Conservation (phyloP, 2,888 invertebrate genomes). For the Pristionchus mayeri region DNA sequence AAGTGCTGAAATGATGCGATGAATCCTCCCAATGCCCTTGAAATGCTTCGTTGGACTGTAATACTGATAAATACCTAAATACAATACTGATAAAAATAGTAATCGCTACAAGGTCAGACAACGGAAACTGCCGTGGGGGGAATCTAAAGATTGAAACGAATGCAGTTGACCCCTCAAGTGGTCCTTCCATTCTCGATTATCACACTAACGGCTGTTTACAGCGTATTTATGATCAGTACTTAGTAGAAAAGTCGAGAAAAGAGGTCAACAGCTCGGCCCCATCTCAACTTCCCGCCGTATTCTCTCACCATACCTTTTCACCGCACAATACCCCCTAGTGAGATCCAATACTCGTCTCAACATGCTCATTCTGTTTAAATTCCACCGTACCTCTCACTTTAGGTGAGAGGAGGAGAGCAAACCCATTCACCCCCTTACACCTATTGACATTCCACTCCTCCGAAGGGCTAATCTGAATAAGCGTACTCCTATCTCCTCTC, state of each 20-base stretch:
- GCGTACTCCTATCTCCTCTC: background rate
- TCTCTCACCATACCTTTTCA: slow-evolving; percentile 4
- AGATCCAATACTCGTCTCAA: background rate
- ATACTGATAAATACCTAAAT: no score
- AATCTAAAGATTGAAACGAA: background rate
- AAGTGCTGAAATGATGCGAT: no score
- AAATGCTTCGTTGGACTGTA: no score
- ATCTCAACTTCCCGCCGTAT: background rate
- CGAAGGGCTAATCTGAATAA: background rate
- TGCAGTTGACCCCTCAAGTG: background rate
- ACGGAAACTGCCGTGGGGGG: background rate
- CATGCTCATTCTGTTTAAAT: slow-evolving; percentile 28
- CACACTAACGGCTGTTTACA: slow-evolving; percentile 6
- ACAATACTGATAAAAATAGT: no score
- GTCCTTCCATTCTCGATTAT: background rate
- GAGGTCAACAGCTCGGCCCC: slow-evolving; percentile 11
- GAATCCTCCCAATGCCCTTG: no score
- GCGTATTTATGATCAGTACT: background rate
- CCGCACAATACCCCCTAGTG: slow-evolving; percentile 23
- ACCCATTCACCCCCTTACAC: slow-evolving; percentile 20
- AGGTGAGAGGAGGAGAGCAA: slow-evolving; percentile 18
- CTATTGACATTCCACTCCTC: background rate
- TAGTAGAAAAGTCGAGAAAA: slow-evolving; percentile 18
- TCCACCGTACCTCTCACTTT: slow-evolving; percentile 32
- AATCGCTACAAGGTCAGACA: background rate